These are phyloP conservation scores for Plectropomus leopardus DNA, from an alignment of 2,113 vertebrate genomes.

Conservation along the genomic window DNA sequence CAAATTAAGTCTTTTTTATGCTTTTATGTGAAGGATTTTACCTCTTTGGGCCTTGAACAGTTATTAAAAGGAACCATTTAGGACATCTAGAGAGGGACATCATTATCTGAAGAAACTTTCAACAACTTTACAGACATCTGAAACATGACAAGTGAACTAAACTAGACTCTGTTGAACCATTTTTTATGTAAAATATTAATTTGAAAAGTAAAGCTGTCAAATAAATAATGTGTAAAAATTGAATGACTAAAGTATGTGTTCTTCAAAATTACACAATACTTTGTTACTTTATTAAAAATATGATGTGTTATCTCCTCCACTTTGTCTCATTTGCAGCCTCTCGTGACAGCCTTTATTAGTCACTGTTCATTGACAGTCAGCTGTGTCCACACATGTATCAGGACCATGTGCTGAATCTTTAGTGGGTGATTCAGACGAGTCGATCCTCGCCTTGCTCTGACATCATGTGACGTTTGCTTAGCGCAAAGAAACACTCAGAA, in stretches of 20 bases:
- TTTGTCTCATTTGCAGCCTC: background rate
- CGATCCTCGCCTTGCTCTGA: constrained; percentile 42
- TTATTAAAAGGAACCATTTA: background rate
- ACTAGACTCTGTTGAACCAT: no score
- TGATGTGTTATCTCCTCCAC: background rate
- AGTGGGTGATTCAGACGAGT: constrained; percentile 70
- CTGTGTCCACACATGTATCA: constrained; percentile 11
- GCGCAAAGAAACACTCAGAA: constrained; percentile 30
- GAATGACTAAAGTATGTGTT: no score
- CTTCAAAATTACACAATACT: no score
- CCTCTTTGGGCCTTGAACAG: background rate
- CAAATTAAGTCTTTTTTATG: no score
- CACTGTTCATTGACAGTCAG: constrained; percentile 28
- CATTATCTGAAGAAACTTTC: no score
- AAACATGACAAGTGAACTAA: background rate
- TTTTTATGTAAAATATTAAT: background rate
- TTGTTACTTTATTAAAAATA: background rate
- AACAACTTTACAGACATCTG: background rate
- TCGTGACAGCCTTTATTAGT: background rate
- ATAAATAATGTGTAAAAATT: background rate
- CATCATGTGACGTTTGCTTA: constrained; percentile 53
- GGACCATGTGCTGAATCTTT: constrained; percentile 55
- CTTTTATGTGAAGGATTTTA: no score
- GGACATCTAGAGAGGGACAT: no score
- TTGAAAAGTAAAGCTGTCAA: background rate